Evolutionary conservation across 2,888 invertebrate species (phyloP).

Genomic region (Corbicula japonica): DNA sequence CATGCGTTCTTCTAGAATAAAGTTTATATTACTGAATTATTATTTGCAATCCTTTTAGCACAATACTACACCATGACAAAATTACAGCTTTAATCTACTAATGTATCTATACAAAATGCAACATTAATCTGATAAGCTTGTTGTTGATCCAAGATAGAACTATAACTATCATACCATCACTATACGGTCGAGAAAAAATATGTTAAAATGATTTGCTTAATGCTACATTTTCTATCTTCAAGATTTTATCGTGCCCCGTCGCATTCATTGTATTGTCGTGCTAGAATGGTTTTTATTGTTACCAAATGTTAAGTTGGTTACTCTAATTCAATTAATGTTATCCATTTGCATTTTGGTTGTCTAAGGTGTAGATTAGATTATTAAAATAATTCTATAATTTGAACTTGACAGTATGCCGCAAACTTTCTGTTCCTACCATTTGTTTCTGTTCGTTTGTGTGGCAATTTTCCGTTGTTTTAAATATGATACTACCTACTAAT

Average conservation of each 20-base stretch:
- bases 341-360: constrained; percentile 24
- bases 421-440: too few relatives aligned
- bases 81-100: constrained; percentile 18
- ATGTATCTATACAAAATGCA: constrained; percentile 36
- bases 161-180: constrained; percentile 11
- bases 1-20: too few relatives aligned
- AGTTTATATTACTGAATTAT: constrained; percentile 14
- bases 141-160: constrained; percentile 27
- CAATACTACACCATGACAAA: constrained; percentile 18
- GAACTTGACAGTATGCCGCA: too few relatives aligned
- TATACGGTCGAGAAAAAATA: constrained; percentile 33
- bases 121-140: constrained; percentile 33
- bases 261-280: constrained; percentile 11
- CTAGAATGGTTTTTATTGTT: constrained; percentile 25
- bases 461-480: too few relatives aligned
- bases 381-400: too few relatives aligned
- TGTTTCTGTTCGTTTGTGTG: too few relatives aligned
- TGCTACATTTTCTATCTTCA: constrained; percentile 24
- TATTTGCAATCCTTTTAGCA: constrained; percentile 10
- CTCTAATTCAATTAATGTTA: constrained; percentile 32
- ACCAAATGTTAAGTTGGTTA: constrained; percentile 16
- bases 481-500: too few relatives aligned
- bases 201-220: constrained; percentile 34
- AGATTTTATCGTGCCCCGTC: constrained; percentile 27
- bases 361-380: too few relatives aligned